Percentiles rank a stretch among this genome's conserved stretches.
These are phyloP conservation scores for Deilephila elpenor DNA, from an alignment of 2,888 invertebrate genomes.

Conservation along the genomic window DNA sequence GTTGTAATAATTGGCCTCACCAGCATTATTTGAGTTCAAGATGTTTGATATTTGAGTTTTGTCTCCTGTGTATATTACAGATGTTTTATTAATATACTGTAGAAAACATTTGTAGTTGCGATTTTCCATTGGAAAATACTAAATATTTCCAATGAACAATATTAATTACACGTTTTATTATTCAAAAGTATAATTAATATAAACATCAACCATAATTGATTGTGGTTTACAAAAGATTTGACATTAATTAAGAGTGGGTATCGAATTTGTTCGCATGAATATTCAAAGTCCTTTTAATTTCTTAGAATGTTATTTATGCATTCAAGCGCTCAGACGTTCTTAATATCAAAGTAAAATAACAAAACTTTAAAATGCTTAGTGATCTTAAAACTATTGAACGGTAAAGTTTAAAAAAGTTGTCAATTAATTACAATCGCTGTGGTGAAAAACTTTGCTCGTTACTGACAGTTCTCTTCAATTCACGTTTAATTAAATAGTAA, in stretches of 20 bases:
- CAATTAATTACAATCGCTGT: constrained; percentile 80
- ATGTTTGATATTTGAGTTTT: no score
- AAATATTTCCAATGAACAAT: no score
- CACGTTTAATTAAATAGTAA: constrained; percentile 75
- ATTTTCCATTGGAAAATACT: no score
- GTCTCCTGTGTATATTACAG: no score
- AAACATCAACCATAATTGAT: not conserved
- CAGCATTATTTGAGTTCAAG: not conserved
- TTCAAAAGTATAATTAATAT: no score
- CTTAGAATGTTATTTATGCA: constrained; percentile 10
- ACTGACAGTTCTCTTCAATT: constrained; percentile 75
- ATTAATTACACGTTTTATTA: no score
- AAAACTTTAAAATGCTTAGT: constrained; percentile 31
- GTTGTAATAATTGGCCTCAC: not conserved
- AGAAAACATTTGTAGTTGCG: no score
- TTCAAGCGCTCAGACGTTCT: not conserved
- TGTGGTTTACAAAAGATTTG: not conserved
- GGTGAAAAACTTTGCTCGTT: constrained; percentile 80
- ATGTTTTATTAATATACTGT: no score
- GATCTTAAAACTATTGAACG: constrained; percentile 50
- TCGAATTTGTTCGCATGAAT: constrained; percentile 9
- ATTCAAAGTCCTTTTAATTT: constrained; percentile 9
- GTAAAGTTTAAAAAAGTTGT: constrained; percentile 69
- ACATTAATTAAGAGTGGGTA: not conserved
- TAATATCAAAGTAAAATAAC: constrained; percentile 2